A percentile compares a stretch with the other conserved stretches of the same genome.
Evolutionary conservation across 2,113 vertebrate species (phyloP).

Genomic region (Choloepus hoffmanni): DNA sequence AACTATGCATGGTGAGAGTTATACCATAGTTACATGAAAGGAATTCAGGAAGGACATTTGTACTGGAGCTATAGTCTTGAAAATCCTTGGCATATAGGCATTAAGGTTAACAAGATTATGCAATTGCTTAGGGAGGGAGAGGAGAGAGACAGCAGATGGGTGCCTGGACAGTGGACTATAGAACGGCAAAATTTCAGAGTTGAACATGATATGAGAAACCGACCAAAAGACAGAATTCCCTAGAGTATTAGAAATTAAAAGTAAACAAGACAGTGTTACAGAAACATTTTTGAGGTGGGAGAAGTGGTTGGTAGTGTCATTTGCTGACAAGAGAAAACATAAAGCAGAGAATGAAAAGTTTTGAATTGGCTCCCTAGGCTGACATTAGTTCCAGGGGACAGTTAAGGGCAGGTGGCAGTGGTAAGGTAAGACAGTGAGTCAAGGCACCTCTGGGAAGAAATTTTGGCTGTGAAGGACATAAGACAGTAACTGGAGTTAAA

Average conservation of each 20-base stretch:
- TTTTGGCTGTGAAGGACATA: neutral
- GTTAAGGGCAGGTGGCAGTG: neutral
- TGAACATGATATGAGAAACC: neutral
- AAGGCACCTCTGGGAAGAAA: neutral
- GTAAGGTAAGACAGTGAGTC: neutral
- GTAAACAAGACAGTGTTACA: neutral
- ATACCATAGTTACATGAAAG: no score
- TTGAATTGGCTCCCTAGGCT: neutral
- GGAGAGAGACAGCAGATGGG: neutral
- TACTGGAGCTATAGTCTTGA: neutral
- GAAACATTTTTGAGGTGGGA: neutral
- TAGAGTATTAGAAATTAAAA: conserved; percentile 14
- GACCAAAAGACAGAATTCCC: neutral
- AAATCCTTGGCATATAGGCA: neutral
- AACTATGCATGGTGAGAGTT: neutral
- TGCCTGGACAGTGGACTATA: neutral
- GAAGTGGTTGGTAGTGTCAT: conserved; percentile 10
- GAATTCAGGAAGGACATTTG: neutral
- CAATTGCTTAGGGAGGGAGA: neutral
- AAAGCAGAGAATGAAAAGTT: neutral
- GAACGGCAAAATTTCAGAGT: neutral
- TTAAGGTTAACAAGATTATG: neutral
- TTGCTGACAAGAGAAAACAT: neutral
- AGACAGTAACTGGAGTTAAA: neutral
- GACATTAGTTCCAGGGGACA: neutral